Evolutionary conservation across 2,888 invertebrate genomes (phyloP).

Genomic region (Nomada goodeniana): DNA sequence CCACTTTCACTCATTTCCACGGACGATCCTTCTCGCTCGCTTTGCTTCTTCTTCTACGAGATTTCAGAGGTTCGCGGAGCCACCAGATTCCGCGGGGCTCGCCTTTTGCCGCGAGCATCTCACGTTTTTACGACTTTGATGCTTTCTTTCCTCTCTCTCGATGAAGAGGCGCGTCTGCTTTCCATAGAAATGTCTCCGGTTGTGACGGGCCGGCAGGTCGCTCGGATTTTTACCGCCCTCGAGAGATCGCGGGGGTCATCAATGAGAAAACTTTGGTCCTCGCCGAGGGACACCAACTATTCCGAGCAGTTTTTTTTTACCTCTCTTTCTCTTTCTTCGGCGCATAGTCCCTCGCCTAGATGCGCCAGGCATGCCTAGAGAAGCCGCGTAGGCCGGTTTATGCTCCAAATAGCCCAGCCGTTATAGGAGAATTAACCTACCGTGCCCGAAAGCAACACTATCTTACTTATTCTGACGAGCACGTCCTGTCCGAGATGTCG

Average conservation of each 20-base stretch:
- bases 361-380: slow-evolving; percentile 25
- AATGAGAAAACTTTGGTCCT: slow-evolving; percentile 47
- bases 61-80: slow-evolving; percentile 32
- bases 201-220: neutral
- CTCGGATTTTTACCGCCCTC: slow-evolving; percentile 2
- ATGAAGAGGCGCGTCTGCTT: slow-evolving; percentile 29
- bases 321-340: slow-evolving; percentile 40
- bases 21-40: slow-evolving; percentile 20
- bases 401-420: slow-evolving; percentile 81
- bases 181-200: slow-evolving; percentile 34
- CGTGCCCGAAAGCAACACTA: slow-evolving; percentile 81
- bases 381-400: slow-evolving; percentile 77
- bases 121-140: slow-evolving; percentile 55
- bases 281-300: slow-evolving; percentile 73
- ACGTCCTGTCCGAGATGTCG: slow-evolving; percentile 60
- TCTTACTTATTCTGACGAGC: slow-evolving; percentile 74
- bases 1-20: slow-evolving; percentile 70
- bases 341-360: slow-evolving; percentile 51
- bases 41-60: slow-evolving; percentile 11
- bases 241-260: slow-evolving; percentile 1
- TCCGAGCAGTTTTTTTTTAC: slow-evolving; percentile 70
- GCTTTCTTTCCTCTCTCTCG: slow-evolving; percentile 19
- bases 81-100: slow-evolving; percentile 5
- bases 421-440: slow-evolving; percentile 76
- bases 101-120: slow-evolving; percentile 28